Evolutionary conservation across 2,888 invertebrate species (phyloP), one percentile per base, ranked within the genome.

Genomic region (Acrobasis repandana): DNA sequence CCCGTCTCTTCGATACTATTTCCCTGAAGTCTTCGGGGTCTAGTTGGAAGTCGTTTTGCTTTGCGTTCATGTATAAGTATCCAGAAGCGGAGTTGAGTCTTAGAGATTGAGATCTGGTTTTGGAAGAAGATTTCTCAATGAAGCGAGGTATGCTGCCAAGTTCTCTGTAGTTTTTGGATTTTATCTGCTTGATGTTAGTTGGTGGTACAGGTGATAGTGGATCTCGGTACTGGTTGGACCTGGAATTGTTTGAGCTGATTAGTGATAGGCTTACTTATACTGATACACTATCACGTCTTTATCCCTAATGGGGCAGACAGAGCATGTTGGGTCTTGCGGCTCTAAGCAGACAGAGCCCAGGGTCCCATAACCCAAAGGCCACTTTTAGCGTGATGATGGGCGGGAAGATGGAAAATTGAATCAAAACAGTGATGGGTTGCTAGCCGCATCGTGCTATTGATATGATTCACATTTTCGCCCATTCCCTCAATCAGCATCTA

Each of bases 1-100:
- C 90, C 0, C 91, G 79, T 61, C 93, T 68, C 56, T 90, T 91
- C 0, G 90, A 82, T 1, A 92, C 89, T 28, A 92, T 85, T 60
- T 92, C 92, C 57, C 87, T 82, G 64, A 92, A 91, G 60, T 93
- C 93, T 15, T 90, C 88, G 0, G 92, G 86, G 56, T 93, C 90
- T 48, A 93, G 67, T 71, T 90, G 88, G 75, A 93, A 93, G 56
- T 93, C 93, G 69, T 91, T 90, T 58, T 82, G 88, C 0, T 28
- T 28, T 6, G 93, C 93, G 77, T 92, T 93, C 93, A 93, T 93
- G 66, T 90, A 92, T 1, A 93, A 73, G 67, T 92, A 90, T 0
- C 93, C 93, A 0, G 93, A 93, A 0, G 93, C 93, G 0, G 93
- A 93, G 70, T 92, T 92, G 0, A 93, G 85, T 1, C 93, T 75